phyloP scores from a whole-genome alignment of 2,797 vertebrate species.

The Brachyalestes nurse region DNA sequence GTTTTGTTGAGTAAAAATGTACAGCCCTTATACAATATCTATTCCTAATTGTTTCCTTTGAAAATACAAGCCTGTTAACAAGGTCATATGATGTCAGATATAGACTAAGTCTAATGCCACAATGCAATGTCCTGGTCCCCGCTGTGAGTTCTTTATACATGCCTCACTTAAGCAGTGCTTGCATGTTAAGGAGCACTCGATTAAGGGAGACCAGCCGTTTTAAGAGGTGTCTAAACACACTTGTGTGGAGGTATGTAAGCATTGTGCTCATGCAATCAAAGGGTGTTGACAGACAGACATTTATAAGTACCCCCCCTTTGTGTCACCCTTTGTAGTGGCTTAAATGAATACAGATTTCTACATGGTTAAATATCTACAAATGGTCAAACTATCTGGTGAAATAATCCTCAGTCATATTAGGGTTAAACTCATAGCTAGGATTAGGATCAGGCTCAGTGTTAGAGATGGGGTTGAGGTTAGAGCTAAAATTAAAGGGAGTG shows the following conservation, averaged over 20 bases:
- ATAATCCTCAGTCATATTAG: too few relatives aligned
- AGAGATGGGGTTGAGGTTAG: not conserved
- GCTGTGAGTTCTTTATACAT: slow-evolving; percentile 65
- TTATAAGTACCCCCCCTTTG: not conserved
- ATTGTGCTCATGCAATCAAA: not conserved
- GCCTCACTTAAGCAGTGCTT: slow-evolving; percentile 61
- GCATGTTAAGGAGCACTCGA: slow-evolving; percentile 64
- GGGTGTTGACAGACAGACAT: not conserved
- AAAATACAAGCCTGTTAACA: not conserved
- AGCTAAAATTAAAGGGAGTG: too few relatives aligned
- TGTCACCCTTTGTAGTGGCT: not conserved
- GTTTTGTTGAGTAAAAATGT: not conserved
- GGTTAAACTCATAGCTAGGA: not conserved
- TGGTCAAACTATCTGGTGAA: not conserved
- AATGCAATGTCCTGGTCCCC: slow-evolving; percentile 37
- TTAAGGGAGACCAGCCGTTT: slow-evolving; percentile 58
- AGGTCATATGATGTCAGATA: slow-evolving; percentile 15
- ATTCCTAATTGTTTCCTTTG: not conserved
- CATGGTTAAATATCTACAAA: not conserved
- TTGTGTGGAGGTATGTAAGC: slow-evolving; percentile 34
- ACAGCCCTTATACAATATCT: not conserved
- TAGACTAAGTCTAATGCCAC: slow-evolving; percentile 1
- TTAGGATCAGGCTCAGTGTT: not conserved
- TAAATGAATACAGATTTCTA: not conserved
- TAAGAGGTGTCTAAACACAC: slow-evolving; percentile 69